Percentiles rank a stretch among this genome's conserved stretches.
Evolutionary conservation across 1,140 invertebrate genomes (phyloP).

Genomic region (Diploscapter pachys): DNA sequence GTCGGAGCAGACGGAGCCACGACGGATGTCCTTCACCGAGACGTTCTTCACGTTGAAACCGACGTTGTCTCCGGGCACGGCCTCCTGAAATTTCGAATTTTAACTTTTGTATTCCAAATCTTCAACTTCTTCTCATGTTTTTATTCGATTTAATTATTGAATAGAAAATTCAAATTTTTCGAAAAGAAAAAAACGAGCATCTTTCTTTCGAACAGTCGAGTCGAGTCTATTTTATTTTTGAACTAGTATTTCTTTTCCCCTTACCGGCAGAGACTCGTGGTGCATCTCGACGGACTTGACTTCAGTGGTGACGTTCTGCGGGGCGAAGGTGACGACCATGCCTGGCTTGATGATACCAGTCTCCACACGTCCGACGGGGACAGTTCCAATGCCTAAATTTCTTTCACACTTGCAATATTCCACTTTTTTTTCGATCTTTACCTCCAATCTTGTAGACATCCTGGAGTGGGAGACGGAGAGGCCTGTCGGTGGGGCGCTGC

Average conservation of each 20-base stretch:
- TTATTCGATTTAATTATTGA: too few species aligned
- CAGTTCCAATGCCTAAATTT: slow-evolving; percentile 77
- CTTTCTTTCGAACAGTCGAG: too few species aligned
- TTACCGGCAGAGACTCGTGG: slow-evolving; percentile 78
- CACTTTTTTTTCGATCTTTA: slow-evolving; percentile 22
- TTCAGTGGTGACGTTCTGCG: slow-evolving; percentile 88
- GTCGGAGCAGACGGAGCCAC: slow-evolving; percentile 40
- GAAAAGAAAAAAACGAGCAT: too few species aligned
- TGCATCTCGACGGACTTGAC: slow-evolving; percentile 99
- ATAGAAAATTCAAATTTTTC: too few species aligned
- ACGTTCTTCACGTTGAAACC: slow-evolving; percentile 94
- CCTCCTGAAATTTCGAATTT: slow-evolving; percentile 65
- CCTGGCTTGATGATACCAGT: slow-evolving; percentile 95
- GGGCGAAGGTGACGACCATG: slow-evolving; percentile 96
- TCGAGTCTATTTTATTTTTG: too few species aligned
- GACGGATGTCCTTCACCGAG: slow-evolving; percentile 41
- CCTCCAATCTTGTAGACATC: slow-evolving; percentile 99
- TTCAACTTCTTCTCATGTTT: too few species aligned
- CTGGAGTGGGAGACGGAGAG: slow-evolving; percentile 86
- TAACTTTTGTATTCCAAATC: too few species aligned
- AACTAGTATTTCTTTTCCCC: too few species aligned
- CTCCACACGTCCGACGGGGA: slow-evolving; percentile 96
- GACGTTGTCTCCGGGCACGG: slow-evolving; percentile 87
- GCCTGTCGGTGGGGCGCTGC: slow-evolving; percentile 86
- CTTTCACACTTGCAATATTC: too few species aligned